phyloP scores from a whole-genome alignment of 2,888 invertebrate species.

The Agonopterix alstromeriana region DNA sequence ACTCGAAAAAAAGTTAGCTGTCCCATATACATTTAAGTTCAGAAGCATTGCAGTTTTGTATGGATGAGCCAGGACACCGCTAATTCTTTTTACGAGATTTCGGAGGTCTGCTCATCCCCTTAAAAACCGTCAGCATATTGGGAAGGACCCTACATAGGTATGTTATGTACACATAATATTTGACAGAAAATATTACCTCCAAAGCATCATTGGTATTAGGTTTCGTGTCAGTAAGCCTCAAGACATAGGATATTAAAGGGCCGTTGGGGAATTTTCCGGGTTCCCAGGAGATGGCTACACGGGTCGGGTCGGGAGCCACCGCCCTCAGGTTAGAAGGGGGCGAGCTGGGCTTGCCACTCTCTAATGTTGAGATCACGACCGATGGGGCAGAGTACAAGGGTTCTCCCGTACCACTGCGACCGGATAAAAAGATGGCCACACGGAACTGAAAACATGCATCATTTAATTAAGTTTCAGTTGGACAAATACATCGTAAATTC shows the following conservation, averaged over 20 bases:
- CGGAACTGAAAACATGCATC: constrained; percentile 83
- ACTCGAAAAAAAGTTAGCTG: no score
- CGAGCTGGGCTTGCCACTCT: constrained; percentile 85
- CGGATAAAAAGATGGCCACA: constrained; percentile 86
- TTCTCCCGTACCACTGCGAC: constrained; percentile 80
- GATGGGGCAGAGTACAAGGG: constrained; percentile 85
- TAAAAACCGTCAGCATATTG: no score
- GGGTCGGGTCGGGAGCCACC: constrained; percentile 86
- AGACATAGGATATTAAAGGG: constrained; percentile 89
- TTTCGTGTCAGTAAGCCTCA: constrained; percentile 79
- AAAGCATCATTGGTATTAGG: constrained; percentile 78
- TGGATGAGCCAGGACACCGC: no score
- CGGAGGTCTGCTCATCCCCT: background rate
- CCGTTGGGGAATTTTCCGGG: constrained; percentile 92
- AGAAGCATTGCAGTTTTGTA: no score
- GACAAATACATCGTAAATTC: no score
- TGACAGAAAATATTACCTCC: constrained; percentile 65
- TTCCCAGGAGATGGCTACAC: constrained; percentile 92
- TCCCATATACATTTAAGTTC: no score
- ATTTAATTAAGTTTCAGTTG: background rate
- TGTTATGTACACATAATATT: no score
- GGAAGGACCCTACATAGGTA: background rate
- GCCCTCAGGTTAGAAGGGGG: constrained; percentile 85
- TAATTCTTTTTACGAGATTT: background rate
- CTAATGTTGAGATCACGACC: constrained; percentile 84